Conservation (phyloP, 2,888 invertebrate genomes). For the Nemurella pictetii region DNA sequence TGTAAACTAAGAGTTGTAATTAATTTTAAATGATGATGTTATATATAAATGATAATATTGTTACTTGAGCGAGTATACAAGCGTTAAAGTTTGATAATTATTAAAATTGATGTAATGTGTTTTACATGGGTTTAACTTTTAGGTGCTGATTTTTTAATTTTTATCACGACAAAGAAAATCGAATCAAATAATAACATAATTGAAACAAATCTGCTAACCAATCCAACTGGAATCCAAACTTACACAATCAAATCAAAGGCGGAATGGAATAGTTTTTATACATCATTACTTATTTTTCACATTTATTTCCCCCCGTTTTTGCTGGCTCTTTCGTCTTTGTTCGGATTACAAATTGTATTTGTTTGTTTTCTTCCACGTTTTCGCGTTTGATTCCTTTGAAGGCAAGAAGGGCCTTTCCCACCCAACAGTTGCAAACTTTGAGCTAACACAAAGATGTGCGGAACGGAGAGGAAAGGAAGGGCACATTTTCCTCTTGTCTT, state of each 20-base stretch:
- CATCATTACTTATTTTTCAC: not conserved
- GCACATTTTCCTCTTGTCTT: not conserved
- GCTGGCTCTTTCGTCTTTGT: not conserved
- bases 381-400: conserved; percentile 27
- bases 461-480: not conserved
- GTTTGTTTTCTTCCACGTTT: conserved; percentile 11
- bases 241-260: no score
- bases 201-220: not conserved
- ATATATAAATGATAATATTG: not conserved
- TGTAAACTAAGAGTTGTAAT: conserved; percentile 16
- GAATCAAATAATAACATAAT: not conserved
- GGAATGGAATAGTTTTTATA: not conserved
- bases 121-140: not conserved
- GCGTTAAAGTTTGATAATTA: not conserved
- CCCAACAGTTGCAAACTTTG: not conserved
- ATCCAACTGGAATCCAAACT: not conserved
- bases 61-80: not conserved
- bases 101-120: not conserved
- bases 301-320: not conserved
- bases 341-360: not conserved
- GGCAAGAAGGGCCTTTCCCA: not conserved
- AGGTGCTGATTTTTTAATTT: not conserved
- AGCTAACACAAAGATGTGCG: not conserved
- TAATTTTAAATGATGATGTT: conserved; percentile 20
- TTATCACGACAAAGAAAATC: not conserved